These are phyloP conservation scores for Campylomormyrus numenius DNA, from an alignment of 2,113 vertebrate species.

Conservation along the genomic window DNA sequence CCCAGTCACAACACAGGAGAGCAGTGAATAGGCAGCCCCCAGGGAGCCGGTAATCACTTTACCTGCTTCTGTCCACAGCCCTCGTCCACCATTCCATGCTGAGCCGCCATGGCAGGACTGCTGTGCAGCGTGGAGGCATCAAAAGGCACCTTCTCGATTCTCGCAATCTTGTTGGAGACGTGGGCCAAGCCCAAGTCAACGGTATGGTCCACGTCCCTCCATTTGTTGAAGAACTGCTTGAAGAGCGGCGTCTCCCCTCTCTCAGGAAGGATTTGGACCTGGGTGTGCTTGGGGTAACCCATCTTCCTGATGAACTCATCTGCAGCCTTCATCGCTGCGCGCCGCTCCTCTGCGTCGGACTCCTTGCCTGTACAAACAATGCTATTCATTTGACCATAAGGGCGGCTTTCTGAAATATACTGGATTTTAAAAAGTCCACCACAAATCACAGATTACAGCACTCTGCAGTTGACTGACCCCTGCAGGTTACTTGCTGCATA, in stretches of 20 bases:
- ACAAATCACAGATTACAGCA: not conserved
- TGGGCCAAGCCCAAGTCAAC: constrained; percentile 68
- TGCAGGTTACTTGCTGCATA: not conserved
- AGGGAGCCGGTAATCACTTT: not conserved
- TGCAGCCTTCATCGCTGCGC: constrained; percentile 69
- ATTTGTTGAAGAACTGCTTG: constrained; percentile 87
- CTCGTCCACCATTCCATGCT: constrained; percentile 77
- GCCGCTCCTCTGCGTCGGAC: constrained; percentile 71
- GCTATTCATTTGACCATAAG: not conserved
- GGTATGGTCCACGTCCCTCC: constrained; percentile 72
- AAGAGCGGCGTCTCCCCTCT: constrained; percentile 79
- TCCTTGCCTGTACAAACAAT: constrained; percentile 56
- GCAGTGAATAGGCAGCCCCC: not conserved
- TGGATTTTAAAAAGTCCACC: not conserved
- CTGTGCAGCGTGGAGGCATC: constrained; percentile 69
- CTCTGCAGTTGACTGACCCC: not conserved
- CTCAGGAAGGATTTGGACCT: constrained; percentile 80
- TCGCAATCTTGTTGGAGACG: constrained; percentile 70
- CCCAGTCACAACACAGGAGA: not conserved
- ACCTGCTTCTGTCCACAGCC: constrained; percentile 75
- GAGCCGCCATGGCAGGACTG: constrained; percentile 77
- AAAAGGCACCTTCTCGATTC: constrained; percentile 74
- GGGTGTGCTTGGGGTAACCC: constrained; percentile 69
- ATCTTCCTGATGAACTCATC: constrained; percentile 74
- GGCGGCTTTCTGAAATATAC: not conserved